These are phyloP conservation scores for Patella caerulea DNA, from an alignment of 2,888 invertebrate species.

Conservation along the genomic window DNA sequence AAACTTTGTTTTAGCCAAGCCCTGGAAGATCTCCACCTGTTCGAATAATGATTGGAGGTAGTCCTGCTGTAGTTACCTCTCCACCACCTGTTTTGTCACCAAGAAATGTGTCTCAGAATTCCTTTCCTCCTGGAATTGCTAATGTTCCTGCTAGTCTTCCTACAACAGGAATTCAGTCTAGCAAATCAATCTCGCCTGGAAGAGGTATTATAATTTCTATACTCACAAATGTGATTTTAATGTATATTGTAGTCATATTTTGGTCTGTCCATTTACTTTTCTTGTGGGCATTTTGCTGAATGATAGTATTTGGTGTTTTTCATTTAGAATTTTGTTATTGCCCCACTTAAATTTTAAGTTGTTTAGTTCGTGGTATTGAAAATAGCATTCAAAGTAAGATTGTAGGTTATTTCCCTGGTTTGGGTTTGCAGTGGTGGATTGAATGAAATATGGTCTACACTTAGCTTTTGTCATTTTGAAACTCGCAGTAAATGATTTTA, in stretches of 20 bases:
- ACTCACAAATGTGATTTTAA: no score
- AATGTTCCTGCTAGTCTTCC: slow-evolving; percentile 11
- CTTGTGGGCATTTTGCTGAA: neutral
- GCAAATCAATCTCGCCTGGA: slow-evolving; percentile 36
- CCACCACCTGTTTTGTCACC: slow-evolving; percentile 13
- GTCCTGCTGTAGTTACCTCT: slow-evolving; percentile 23
- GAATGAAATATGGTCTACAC: no score
- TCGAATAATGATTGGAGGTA: slow-evolving; percentile 50
- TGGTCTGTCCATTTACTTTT: neutral
- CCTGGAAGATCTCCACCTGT: slow-evolving; percentile 45
- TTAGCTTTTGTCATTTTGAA: no score
- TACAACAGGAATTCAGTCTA: slow-evolving; percentile 4
- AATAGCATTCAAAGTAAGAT: no score
- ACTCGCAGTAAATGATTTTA: no score
- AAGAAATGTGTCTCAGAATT: slow-evolving; percentile 15
- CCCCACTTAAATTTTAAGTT: no score
- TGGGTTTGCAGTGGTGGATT: no score
- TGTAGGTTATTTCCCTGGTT: no score
- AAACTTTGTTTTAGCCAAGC: neutral
- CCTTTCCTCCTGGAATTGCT: slow-evolving; percentile 25
- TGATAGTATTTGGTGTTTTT: neutral
- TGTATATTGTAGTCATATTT: no score
- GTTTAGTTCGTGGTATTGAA: no score
- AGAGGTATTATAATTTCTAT: slow-evolving; percentile 25
- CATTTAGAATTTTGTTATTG: neutral